These are phyloP conservation scores for Bovichtus variegatus DNA, from an alignment of 2,797 vertebrate genomes.

Conservation along the genomic window DNA sequence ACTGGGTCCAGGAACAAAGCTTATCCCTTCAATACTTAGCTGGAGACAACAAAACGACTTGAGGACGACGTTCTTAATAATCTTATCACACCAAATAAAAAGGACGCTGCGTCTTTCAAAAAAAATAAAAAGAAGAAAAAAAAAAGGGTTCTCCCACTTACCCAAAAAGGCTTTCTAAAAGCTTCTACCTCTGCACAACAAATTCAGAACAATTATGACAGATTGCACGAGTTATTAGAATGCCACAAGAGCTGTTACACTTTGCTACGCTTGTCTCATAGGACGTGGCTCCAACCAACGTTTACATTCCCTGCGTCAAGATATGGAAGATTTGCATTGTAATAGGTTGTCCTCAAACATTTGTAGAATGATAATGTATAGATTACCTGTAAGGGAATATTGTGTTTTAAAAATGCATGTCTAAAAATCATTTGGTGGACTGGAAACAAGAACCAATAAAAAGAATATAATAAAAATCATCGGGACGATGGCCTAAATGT, in stretches of 20 bases:
- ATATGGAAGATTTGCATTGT: constrained; percentile 91
- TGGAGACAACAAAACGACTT: constrained; percentile 95
- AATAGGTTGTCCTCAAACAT: constrained; percentile 92
- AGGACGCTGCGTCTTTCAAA: constrained; percentile 92
- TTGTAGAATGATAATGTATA: constrained; percentile 93
- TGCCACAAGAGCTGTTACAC: constrained; percentile 93
- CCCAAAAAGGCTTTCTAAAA: constrained; percentile 99
- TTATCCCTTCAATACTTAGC: constrained; percentile 92
- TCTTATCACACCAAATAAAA: constrained; percentile 98
- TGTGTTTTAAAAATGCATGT: constrained; percentile 95
- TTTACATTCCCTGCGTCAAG: constrained; percentile 90
- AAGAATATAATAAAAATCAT: constrained; percentile 89
- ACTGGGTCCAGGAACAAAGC: constrained; percentile 93
- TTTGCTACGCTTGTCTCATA: constrained; percentile 93
- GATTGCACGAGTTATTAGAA: constrained; percentile 97
- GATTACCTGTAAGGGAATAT: constrained; percentile 94
- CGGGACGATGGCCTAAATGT: constrained; percentile 94
- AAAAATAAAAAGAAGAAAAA: constrained; percentile 72
- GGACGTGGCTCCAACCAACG: constrained; percentile 90
- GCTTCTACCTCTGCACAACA: constrained; percentile 99
- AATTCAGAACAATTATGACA: constrained; percentile 95
- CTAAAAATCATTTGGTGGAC: constrained; percentile 94
- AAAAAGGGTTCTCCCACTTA: constrained; percentile 96
- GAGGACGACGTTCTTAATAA: constrained; percentile 93
- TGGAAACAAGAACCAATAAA: constrained; percentile 90